Base-by-base conservation (phyloP, 2,113 vertebrate species). In the Eidolon helvum region DNA sequence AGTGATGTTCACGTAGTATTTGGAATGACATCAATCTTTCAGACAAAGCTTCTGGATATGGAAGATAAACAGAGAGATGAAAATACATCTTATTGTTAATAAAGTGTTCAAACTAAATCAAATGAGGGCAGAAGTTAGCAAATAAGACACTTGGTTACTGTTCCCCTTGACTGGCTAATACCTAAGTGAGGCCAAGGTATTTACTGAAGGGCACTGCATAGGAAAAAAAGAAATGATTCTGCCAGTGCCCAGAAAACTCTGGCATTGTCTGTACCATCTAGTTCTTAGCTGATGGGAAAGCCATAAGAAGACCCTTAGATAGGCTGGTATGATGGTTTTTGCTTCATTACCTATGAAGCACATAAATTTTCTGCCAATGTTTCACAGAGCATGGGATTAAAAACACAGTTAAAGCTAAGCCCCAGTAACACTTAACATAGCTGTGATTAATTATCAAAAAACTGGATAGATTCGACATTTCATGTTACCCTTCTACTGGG, bases 1-100 rank as follows among this genome's bases (percentile, higher is more conserved):
- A 91, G 30, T 45, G 53, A 77, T 11, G 45, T 8, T 57, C 19
- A 10, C 33, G 7, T 4, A 66, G 22, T 57, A 40, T 71, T 53
- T 40, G 12, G 71, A 87, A 87, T 57, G 77, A 72, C 26, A 74
- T 83, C 38, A 15, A n/a, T 65, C 80, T 94, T 95, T 79, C 45
- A 80, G 53, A 61, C 38, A 65, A 71, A n/a, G 12, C 72, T 96
- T 93, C 75, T 91, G 40, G 10, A 59, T 74, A 38, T 69, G 22
- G 48, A 97, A 95, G 74, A 65, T 66, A 91, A 82, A 93, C 43
- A 68, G 74, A 89, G 61, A 95, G 57, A 33, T 92, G 79, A 53
- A 86, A 59, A 61, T n/a, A 15, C 24, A 59, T 69, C 79, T 90
- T 79, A 78, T 69, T 89, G 83, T 87, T 79, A 53, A 68, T 65